Conservation (phyloP, 2,888 invertebrate species). For the Alviniconcha strummeri region DNA sequence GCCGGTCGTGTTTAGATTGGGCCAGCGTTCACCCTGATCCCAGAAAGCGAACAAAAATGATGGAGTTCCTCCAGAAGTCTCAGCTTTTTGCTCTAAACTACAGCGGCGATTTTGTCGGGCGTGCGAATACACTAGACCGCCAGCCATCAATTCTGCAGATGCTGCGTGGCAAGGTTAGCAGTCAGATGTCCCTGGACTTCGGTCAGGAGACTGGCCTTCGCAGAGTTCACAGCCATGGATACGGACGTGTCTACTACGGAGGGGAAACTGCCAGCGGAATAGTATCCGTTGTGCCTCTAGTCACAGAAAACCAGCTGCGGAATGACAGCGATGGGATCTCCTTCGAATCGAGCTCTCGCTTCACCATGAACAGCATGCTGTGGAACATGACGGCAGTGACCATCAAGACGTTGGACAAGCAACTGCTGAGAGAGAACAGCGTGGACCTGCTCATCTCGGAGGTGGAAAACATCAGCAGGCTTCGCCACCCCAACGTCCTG, state of each 20-base stretch:
- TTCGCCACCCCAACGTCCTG: conserved; percentile 72
- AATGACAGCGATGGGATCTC: conserved; percentile 3
- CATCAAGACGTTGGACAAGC: conserved; percentile 64
- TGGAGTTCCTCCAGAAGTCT: conserved; percentile 68
- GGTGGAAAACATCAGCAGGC: conserved; percentile 61
- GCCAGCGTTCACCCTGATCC: conserved; percentile 58
- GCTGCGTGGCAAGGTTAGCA: conserved; percentile 32
- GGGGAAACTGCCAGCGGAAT: conserved; percentile 57
- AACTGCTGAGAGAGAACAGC: background rate
- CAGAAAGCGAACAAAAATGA: conserved; percentile 61
- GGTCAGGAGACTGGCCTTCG: conserved; percentile 17
- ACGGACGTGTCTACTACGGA: conserved; percentile 64
- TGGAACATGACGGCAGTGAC: conserved; percentile 68
- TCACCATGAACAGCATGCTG: conserved; percentile 67
- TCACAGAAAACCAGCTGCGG: conserved; percentile 57
- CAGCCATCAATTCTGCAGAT: conserved; percentile 32
- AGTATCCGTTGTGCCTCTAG: conserved; percentile 65
- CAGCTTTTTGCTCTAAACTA: conserved; percentile 65
- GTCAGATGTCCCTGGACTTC: conserved; percentile 24
- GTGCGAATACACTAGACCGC: conserved; percentile 19
- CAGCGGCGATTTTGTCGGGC: conserved; percentile 42
- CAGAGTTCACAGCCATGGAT: conserved; percentile 57
- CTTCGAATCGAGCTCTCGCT: conserved; percentile 16
- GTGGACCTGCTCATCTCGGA: conserved; percentile 73
- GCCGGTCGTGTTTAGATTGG: conserved; percentile 70